A percentile compares a stretch with the other conserved stretches of the same genome.
Evolutionary conservation across 2,888 invertebrate genomes (phyloP).

Genomic region (Flabesymbios commensalis): DNA sequence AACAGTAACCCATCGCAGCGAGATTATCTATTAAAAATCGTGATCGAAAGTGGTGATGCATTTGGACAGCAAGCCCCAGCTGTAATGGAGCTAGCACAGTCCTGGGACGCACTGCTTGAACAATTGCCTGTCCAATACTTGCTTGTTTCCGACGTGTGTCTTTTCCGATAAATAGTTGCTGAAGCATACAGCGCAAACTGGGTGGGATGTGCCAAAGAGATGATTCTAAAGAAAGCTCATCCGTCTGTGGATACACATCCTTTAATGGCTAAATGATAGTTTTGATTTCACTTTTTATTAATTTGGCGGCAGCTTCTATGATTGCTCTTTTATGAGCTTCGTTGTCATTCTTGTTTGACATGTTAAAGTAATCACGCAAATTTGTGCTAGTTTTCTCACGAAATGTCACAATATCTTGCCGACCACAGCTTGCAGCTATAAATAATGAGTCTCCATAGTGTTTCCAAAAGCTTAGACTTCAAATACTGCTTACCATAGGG

Average conservation of each 20-base stretch:
- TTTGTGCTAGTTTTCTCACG: not conserved
- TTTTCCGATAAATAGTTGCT: not conserved
- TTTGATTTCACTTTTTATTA: conserved; percentile 5
- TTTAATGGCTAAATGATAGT: not conserved
- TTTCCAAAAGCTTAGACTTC: not conserved
- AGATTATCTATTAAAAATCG: too few relatives aligned
- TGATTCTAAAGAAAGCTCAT: not conserved
- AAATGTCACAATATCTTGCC: not conserved
- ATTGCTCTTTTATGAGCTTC: not conserved
- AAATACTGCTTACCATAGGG: not conserved
- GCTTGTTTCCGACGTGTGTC: not conserved
- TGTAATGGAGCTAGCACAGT: not conserved
- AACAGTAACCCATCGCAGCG: too few relatives aligned
- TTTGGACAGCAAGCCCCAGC: not conserved
- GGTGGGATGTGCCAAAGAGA: not conserved
- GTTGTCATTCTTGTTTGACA: not conserved
- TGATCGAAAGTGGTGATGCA: too few relatives aligned
- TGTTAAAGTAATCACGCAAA: not conserved
- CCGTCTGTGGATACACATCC: not conserved
- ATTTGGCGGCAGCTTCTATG: not conserved
- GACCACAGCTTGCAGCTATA: not conserved
- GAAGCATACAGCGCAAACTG: not conserved
- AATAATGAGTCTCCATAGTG: not conserved
- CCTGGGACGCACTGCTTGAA: not conserved
- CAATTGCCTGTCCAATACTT: not conserved